Evolutionary conservation across 2,888 invertebrate species (phyloP).

Genomic region (Sepioteuthis lessoniana): DNA sequence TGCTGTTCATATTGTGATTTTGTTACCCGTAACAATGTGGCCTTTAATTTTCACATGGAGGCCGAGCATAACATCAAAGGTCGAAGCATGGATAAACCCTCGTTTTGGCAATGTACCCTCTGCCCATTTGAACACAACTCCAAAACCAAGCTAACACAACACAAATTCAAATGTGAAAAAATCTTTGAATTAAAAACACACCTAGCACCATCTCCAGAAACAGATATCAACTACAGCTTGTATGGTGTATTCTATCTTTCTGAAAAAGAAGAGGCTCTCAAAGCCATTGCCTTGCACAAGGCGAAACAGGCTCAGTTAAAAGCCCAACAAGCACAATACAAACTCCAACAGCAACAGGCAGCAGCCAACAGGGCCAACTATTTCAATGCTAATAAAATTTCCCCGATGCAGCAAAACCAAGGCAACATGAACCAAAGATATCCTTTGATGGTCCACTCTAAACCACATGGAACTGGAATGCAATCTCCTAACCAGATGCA

Average conservation of each 20-base stretch:
- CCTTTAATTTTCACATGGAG: conserved; percentile 91
- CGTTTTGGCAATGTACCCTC: conserved; percentile 92
- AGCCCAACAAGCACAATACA: not conserved
- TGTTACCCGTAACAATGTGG: conserved; percentile 79
- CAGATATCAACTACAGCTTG: conserved; percentile 67
- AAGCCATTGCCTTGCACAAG: not conserved
- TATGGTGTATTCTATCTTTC: conserved; percentile 66
- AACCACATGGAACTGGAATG: not conserved
- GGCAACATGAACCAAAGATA: conserved; percentile 1
- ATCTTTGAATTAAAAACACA: conserved; percentile 91
- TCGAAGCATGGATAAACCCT: conserved; percentile 87
- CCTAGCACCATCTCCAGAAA: conserved; percentile 79
- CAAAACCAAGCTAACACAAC: conserved; percentile 90
- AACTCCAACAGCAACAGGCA: conserved; percentile 33
- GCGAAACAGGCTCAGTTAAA: not conserved
- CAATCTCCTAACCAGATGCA: not conserved
- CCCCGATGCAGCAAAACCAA: not conserved
- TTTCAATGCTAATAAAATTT: not conserved
- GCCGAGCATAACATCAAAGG: conserved; percentile 90
- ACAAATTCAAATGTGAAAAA: conserved; percentile 89
- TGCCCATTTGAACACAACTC: conserved; percentile 96
- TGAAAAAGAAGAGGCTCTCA: not conserved
- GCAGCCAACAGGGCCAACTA: not conserved
- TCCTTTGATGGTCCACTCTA: not conserved
- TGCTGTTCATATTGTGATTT: conserved; percentile 87